phyloP scores from a whole-genome alignment of 2,113 vertebrate species.

The Nannospalax galili region DNA sequence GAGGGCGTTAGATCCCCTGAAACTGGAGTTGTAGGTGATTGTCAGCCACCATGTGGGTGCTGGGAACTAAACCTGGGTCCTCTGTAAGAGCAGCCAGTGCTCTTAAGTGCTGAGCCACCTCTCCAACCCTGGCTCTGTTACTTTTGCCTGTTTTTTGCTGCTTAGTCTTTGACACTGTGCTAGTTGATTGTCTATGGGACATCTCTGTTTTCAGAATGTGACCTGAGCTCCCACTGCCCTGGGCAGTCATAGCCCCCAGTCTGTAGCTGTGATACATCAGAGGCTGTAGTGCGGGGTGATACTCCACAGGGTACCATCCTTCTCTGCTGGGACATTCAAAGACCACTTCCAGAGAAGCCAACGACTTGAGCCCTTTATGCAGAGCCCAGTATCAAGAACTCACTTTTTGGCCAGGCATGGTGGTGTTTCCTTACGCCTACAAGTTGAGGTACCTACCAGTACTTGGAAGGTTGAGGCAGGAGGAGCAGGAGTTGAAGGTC shows the following conservation, averaged over 20 bases:
- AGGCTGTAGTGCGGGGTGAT: background rate
- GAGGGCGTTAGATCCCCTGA: no score
- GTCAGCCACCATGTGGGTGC: no score
- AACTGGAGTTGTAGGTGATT: no score
- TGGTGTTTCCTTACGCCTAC: background rate
- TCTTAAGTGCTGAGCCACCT: no score
- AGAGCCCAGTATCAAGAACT: background rate
- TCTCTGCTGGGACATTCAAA: background rate
- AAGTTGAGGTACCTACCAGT: no score
- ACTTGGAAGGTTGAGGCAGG: background rate
- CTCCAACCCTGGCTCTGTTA: no score
- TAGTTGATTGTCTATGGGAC: background rate
- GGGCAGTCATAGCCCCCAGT: no score
- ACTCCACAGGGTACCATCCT: fast-evolving
- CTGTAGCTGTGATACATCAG: background rate
- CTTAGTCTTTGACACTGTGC: background rate
- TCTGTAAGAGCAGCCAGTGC: no score
- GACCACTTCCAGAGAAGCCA: background rate
- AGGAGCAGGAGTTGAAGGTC: background rate
- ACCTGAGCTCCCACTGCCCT: background rate
- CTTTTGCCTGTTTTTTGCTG: background rate
- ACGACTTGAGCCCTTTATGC: background rate
- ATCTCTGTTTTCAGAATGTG: background rate
- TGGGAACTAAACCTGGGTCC: no score
- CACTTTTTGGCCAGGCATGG: background rate